These are phyloP conservation scores for Dermochelys coriacea DNA, from an alignment of 2,797 vertebrate genomes.

Conservation along the genomic window DNA sequence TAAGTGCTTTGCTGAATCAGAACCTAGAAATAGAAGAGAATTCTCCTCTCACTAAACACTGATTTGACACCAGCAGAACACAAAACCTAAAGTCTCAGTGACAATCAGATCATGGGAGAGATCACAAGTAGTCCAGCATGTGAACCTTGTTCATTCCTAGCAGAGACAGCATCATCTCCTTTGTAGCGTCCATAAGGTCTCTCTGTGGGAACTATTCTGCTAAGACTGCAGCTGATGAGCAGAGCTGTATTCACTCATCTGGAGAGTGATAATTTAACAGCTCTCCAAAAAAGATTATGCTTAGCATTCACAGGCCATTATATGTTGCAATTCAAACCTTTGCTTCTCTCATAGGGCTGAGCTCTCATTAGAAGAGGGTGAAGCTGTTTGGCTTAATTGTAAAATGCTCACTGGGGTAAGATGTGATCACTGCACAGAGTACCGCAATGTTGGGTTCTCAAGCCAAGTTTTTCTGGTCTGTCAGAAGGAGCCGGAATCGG, in stretches of 20 bases:
- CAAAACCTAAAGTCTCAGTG: not conserved
- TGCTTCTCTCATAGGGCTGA: not conserved
- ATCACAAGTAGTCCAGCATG: not conserved
- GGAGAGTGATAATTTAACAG: not conserved
- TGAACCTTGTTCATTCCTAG: rapidly evolving
- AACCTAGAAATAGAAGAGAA: not conserved
- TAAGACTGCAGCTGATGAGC: not conserved
- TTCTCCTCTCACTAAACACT: not conserved
- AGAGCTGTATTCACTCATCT: not conserved
- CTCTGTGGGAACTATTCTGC: rapidly evolving
- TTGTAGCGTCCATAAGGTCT: not conserved
- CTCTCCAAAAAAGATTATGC: slow-evolving; percentile 39
- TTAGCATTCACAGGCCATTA: slow-evolving; percentile 5
- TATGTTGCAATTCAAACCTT: not conserved
- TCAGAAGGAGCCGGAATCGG: not conserved
- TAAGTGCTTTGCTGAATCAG: not conserved
- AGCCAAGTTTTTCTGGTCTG: not conserved
- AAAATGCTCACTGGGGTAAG: not conserved
- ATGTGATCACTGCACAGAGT: not conserved
- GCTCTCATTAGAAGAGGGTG: not conserved
- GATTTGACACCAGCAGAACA: not conserved
- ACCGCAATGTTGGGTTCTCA: not conserved
- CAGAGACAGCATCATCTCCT: not conserved
- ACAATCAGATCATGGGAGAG: not conserved
- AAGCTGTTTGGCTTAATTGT: slow-evolving; percentile 14